phyloP scores from a whole-genome alignment of 2,888 invertebrate genomes.

The Thyatira batis region DNA sequence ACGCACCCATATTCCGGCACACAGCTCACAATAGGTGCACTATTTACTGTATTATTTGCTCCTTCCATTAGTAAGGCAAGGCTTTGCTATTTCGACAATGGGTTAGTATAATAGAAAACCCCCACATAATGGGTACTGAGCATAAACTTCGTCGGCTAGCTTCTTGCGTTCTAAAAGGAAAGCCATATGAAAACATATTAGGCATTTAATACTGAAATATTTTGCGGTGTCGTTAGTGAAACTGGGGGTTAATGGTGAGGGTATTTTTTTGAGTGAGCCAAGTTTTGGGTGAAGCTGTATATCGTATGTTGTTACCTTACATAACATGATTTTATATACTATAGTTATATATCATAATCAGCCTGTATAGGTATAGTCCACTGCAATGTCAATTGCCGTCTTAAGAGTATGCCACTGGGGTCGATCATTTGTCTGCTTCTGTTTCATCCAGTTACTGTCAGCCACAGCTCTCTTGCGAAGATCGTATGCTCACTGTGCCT shows the following conservation, averaged over 20 bases:
- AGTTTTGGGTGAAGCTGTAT: too few relatives aligned
- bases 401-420: too few relatives aligned
- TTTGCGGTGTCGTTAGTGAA: background rate
- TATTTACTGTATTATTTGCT: slow-evolving; percentile 40
- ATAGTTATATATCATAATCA: too few relatives aligned
- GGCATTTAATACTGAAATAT: slow-evolving; percentile 7
- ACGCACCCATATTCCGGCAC: background rate
- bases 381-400: too few relatives aligned
- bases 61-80: slow-evolving; percentile 49
- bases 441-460: too few relatives aligned
- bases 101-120: slow-evolving; percentile 29
- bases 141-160: slow-evolving; percentile 6
- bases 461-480: too few relatives aligned
- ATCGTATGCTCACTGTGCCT: too few relatives aligned
- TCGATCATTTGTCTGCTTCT: too few relatives aligned
- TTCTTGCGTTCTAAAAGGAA: slow-evolving; percentile 12
- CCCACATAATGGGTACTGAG: slow-evolving; percentile 24
- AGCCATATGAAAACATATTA: slow-evolving; percentile 11
- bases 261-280: background rate
- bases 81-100: slow-evolving; percentile 41
- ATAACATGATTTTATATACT: too few relatives aligned
- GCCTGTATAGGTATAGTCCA: too few relatives aligned
- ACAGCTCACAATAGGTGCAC: slow-evolving; percentile 3
- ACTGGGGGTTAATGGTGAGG: background rate
- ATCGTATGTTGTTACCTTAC: too few relatives aligned